phyloP scores from a whole-genome alignment of 2,113 vertebrate genomes.

The Nothocercus nigrocapillus region DNA sequence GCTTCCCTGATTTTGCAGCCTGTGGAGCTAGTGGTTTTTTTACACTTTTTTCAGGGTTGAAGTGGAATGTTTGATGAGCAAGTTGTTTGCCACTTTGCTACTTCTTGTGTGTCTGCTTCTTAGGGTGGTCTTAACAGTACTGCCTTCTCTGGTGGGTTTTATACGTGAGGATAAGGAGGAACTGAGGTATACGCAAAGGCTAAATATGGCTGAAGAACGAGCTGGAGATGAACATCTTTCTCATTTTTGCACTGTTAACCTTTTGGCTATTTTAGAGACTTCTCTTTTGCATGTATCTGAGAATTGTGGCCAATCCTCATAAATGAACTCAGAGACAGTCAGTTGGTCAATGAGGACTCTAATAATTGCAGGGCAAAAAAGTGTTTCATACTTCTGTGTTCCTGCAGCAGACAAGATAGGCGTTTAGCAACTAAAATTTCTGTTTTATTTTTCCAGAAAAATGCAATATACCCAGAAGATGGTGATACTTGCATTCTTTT shows the following conservation, averaged over 20 bases:
- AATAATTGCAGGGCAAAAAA: not conserved
- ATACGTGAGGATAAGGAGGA: not conserved
- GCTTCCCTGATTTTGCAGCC: not conserved
- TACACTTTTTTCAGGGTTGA: not conserved
- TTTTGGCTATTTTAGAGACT: not conserved
- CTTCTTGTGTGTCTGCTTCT: not conserved
- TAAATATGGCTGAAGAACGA: not conserved
- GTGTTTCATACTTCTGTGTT: not conserved
- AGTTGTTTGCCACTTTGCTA: not conserved
- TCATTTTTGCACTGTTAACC: not conserved
- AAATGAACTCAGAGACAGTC: not conserved
- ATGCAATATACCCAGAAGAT: not conserved
- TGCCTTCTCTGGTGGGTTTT: not conserved
- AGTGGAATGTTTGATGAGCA: not conserved
- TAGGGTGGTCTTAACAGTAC: not conserved
- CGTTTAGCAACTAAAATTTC: not conserved
- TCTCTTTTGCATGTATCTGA: fast-evolving
- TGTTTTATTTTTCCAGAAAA: not conserved
- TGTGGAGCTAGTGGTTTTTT: not conserved
- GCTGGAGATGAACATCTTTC: not conserved
- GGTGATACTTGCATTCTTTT: not conserved
- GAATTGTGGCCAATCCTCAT: not conserved
- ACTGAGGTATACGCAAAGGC: not conserved
- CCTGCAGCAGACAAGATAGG: not conserved
- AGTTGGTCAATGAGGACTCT: not conserved